Percentiles rank a stretch among this genome's conserved stretches.
Evolutionary conservation across 1,140 invertebrate genomes (phyloP).

Genomic region (Conus betulinus): DNA sequence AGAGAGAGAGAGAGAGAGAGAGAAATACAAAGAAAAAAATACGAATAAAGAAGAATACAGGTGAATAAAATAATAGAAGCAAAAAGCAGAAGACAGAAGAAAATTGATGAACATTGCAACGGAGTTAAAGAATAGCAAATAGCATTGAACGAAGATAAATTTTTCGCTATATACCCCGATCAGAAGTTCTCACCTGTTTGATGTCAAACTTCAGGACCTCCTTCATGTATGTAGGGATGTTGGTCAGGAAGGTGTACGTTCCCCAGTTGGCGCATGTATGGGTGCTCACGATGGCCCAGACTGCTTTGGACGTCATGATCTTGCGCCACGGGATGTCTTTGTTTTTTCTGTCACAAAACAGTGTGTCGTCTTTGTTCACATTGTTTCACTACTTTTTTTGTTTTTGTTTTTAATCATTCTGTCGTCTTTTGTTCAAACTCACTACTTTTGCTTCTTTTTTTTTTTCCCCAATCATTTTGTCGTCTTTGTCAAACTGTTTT

Average conservation of each 20-base stretch:
- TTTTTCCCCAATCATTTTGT: no score
- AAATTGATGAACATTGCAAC: background rate
- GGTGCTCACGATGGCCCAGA: conserved; percentile 88
- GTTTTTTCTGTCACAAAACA: background rate
- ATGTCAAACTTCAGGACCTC: conserved; percentile 90
- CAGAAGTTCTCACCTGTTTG: conserved; percentile 80
- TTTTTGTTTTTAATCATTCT: no score
- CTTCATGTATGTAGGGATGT: conserved; percentile 94
- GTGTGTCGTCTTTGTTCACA: no score
- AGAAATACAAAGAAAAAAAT: no score
- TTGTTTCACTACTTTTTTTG: no score
- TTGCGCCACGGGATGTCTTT: conserved; percentile 40
- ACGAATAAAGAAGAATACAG: no score
- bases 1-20: no score
- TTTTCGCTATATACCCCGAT: background rate
- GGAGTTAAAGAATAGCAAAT: background rate
- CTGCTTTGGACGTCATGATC: conserved; percentile 83
- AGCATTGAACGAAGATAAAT: background rate
- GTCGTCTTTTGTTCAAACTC: no score
- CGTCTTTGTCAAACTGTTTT: no score
- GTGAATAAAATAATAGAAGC: no score
- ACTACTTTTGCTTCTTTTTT: no score
- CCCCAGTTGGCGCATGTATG: conserved; percentile 93
- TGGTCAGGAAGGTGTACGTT: conserved; percentile 93
- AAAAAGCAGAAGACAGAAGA: background rate